Evolutionary conservation across 2,797 vertebrate genomes (phyloP).

Genomic region (Sebastiscus albofasciatus): DNA sequence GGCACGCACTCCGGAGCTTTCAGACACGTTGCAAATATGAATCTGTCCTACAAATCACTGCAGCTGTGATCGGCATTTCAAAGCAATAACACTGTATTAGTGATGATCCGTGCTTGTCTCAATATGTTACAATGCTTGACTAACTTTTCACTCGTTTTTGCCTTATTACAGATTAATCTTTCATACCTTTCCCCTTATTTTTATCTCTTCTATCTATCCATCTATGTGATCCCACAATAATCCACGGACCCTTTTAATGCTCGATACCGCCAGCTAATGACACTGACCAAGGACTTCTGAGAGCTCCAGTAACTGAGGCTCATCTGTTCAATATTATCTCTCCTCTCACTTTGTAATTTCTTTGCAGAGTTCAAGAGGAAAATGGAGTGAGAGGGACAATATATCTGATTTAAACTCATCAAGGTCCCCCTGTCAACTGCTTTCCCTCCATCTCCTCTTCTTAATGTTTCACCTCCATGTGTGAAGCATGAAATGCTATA

Average conservation of each 20-base stretch:
- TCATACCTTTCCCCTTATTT: not conserved
- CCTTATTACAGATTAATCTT: not conserved
- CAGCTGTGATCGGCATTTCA: not conserved
- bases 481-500: slow-evolving; percentile 26
- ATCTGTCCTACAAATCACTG: slow-evolving; percentile 11
- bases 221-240: not conserved
- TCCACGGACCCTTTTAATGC: not conserved
- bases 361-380: slow-evolving; percentile 9
- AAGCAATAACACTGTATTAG: not conserved
- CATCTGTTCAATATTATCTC: slow-evolving; percentile 15
- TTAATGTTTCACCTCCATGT: slow-evolving; percentile 11
- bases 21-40: slow-evolving; percentile 5
- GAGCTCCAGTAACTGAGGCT: slow-evolving; percentile 1
- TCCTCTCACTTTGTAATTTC: not conserved
- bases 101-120: not conserved
- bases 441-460: not conserved
- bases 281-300: slow-evolving; percentile 28
- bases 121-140: not conserved
- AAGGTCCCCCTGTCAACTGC: not conserved
- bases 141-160: not conserved
- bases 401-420: slow-evolving; percentile 12
- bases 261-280: slow-evolving; percentile 29
- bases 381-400: not conserved
- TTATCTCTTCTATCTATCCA: not conserved
- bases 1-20: not conserved